Base-by-base conservation (phyloP, 2,113 vertebrate genomes). In the Tetraodon nigroviridis region DNA sequence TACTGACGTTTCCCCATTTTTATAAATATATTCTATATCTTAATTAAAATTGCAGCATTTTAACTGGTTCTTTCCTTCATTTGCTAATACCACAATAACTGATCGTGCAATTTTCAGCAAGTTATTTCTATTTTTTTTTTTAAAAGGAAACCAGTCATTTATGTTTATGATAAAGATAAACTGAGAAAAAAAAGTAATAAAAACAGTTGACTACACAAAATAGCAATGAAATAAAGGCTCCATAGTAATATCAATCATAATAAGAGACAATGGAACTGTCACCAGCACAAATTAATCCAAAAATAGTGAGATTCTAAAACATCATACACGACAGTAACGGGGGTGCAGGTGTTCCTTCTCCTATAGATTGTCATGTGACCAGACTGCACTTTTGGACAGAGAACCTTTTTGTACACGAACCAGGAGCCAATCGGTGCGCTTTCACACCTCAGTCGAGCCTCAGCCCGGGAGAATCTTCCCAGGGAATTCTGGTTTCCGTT, bases 1-100 rank as follows among this genome's bases (percentile, higher is more conserved):
- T 85, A 84, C 73, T 64, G 67, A 64, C 78, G 79, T 84, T 84
- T 76, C 72, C 78, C 59, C 2, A 18, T 24, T 79, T 71, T 83
- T 86, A 89, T 87, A 89, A 89, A 85, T 86, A 86, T 88, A 87
- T 90, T 92, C 90, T 93, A 91, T 92, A 87, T 91, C 89, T 90
- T 84, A 87, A 92, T 93, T 92, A 92, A 94, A 94, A 94, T 86
- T 95, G 94, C 93, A 95, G 93, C 93, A 94, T 95, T 93, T 37
- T 88, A 92, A 93, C 90, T 92, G 91, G 87, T 88, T 37, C 83
- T 85, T 88, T 89, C 88, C 88, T 89, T 88, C 78, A 85, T 84
- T 84, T 86, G 87, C 86, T 87, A 90, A 90, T 90, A 90, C 87
- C 90, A 91, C 87, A 89, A 91, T 73, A 89, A 89, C 75, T 75